Evolutionary conservation across 2,888 invertebrate genomes (phyloP).

Genomic region (Eremobia ochroleuca): DNA sequence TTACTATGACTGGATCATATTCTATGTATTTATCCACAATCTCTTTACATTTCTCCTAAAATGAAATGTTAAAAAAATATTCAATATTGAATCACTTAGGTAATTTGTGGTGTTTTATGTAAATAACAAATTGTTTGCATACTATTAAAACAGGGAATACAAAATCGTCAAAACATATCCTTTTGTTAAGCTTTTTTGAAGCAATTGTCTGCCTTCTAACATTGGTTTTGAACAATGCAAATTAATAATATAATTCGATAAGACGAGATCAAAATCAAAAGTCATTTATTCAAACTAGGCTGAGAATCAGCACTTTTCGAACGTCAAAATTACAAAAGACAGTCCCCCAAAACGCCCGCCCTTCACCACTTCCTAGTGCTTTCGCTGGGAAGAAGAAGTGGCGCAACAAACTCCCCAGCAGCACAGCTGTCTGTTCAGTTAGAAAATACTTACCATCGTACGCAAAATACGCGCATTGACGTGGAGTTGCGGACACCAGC

Average conservation of each 20-base stretch:
- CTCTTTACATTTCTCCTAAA: conserved; percentile 94
- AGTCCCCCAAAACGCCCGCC: no score
- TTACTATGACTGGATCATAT: conserved; percentile 96
- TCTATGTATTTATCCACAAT: conserved; percentile 97
- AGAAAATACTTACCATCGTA: no score
- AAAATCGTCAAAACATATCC: background rate
- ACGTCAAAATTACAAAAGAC: no score
- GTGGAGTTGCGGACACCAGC: no score
- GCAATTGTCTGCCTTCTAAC: background rate
- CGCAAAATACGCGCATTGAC: no score
- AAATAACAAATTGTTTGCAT: background rate
- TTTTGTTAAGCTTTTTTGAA: background rate
- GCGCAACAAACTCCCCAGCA: no score
- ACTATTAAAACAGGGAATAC: background rate
- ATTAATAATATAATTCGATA: background rate
- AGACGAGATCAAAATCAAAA: no score
- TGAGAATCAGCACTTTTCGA: no score
- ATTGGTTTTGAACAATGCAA: background rate
- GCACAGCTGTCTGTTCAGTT: no score
- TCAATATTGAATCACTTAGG: background rate
- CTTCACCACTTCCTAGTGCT: no score
- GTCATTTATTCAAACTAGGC: no score
- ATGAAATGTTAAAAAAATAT: conserved; percentile 52
- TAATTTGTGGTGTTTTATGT: background rate
- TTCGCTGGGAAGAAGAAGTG: no score